These are phyloP conservation scores for Harpagoxenus sublaevis DNA, from an alignment of 2,888 invertebrate species.

Conservation along the genomic window DNA sequence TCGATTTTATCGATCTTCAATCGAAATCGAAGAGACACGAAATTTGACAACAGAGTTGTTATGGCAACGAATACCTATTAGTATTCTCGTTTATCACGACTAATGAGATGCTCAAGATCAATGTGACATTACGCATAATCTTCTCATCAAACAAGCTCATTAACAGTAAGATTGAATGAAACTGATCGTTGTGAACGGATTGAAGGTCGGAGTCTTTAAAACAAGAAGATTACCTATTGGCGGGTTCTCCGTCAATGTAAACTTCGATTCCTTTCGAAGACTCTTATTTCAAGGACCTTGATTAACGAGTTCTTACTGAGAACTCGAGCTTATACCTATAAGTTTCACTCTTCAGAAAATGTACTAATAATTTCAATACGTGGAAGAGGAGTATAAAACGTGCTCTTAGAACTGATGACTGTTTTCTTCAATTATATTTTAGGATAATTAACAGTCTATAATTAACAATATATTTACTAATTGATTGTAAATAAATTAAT, in stretches of 20 bases:
- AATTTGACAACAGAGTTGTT: slow-evolving; percentile 78
- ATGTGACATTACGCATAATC: slow-evolving; percentile 21
- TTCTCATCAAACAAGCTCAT: slow-evolving; percentile 27
- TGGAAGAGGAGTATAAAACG: slow-evolving; percentile 3
- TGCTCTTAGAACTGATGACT: not conserved
- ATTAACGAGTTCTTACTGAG: slow-evolving; percentile 58
- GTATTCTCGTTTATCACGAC: slow-evolving; percentile 64
- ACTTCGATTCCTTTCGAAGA: slow-evolving; percentile 40
- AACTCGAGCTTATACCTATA: slow-evolving; percentile 51
- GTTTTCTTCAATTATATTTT: not conserved
- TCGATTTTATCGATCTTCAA: slow-evolving; percentile 38
- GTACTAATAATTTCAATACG: not conserved
- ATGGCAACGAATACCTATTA: slow-evolving; percentile 77
- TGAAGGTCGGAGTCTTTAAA: slow-evolving; percentile 55
- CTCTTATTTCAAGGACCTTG: slow-evolving; percentile 59
- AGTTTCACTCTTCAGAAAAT: slow-evolving; percentile 9
- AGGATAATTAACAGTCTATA: not conserved
- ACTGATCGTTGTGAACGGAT: slow-evolving; percentile 19
- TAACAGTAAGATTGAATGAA: slow-evolving; percentile 62
- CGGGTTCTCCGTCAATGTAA: slow-evolving; percentile 63
- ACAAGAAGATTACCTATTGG: slow-evolving; percentile 60
- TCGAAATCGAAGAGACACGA: slow-evolving; percentile 67
- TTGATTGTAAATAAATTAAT: not conserved
- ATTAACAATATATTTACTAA: not conserved
- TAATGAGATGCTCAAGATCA: slow-evolving; percentile 52